Evolutionary conservation across 2,797 vertebrate genomes (phyloP), one percentile per base, ranked within the genome.

Genomic region (Lithobates pipiens): DNA sequence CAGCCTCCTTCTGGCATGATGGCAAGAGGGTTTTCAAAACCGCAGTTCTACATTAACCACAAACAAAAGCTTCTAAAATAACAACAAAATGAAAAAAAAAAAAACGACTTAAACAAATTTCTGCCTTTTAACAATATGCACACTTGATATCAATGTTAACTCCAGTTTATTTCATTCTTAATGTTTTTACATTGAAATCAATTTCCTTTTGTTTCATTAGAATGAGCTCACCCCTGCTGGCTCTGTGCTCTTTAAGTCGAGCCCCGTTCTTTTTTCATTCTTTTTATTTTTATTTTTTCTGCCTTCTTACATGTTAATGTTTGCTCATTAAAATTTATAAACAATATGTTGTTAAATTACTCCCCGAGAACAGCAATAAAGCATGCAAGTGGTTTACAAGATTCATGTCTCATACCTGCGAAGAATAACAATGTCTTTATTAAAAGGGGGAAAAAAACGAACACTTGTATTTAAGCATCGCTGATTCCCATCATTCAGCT

Each of bases 281-380:
- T 76, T 65, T 57, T 71, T 39, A 3, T 18, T 68, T 63, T 57
- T 54, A 15, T 61, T 86, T 61, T 50, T 70, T 69, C 77, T 72
- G 50, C 78, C 54, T 81, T 86, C 73, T 86, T 82, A 70, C 77
- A 77, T 82, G 74, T 82, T 82, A 54, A 70, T 82, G 74, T 86
- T 77, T 86, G 72, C 85, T 86, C 85, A 86, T 86, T 86, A 86
- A 86, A 86, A 86, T 86, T 77, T 86, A 82, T 86, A 81, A 86
- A 86, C 85, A 86, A 86, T 86, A 86, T 86, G 85, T 76, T 82
- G 74, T 77, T 86, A 77, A 72, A 86, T 81, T 63, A 82, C 85
- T 86, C 74, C 78, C 78, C 36, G 73, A 81, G 65, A 86, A 77
- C 39, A 65, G 44, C 78, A 76, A 63, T 86, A 82, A 86, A 70